Evolutionary conservation across 1,140 invertebrate species (phyloP).

Genomic region (Homalodisca vitripennis): DNA sequence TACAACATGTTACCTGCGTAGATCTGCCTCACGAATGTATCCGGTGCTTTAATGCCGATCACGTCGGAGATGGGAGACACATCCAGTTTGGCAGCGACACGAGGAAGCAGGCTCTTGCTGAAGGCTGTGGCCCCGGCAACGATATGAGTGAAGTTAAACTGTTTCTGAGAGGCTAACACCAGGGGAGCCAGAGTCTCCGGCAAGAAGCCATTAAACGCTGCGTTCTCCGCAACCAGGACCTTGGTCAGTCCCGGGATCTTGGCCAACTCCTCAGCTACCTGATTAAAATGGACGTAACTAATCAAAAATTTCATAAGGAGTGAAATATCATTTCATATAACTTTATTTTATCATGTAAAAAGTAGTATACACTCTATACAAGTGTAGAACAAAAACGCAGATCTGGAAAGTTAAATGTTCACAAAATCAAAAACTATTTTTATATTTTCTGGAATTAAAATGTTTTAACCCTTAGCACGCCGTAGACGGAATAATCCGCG

Average conservation of each 20-base stretch:
- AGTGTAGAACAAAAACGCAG: no score
- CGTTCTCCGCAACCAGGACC: constrained; percentile 87
- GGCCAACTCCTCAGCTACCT: constrained; percentile 80
- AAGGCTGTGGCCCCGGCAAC: constrained; percentile 88
- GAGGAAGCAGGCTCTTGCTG: constrained; percentile 87
- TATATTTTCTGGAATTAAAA: no score
- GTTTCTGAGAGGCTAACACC: constrained; percentile 85
- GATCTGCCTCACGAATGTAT: constrained; percentile 94
- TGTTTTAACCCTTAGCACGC: no score
- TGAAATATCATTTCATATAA: no score
- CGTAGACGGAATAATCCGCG: no score
- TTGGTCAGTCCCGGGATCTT: constrained; percentile 84
- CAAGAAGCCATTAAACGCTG: constrained; percentile 85
- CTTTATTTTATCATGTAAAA: no score
- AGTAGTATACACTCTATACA: no score
- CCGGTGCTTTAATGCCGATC: constrained; percentile 84
- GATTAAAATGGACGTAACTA: no score
- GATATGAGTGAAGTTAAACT: constrained; percentile 95
- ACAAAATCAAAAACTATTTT: no score
- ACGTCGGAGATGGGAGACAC: constrained; percentile 95
- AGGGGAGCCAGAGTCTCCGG: constrained; percentile 87
- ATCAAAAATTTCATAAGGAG: no score
- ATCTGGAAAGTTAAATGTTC: no score
- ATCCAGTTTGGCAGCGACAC: constrained; percentile 94
- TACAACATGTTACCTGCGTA: constrained; percentile 98